Conservation (phyloP, 1,140 invertebrate genomes). For the Stegodyphus dumicola region DNA sequence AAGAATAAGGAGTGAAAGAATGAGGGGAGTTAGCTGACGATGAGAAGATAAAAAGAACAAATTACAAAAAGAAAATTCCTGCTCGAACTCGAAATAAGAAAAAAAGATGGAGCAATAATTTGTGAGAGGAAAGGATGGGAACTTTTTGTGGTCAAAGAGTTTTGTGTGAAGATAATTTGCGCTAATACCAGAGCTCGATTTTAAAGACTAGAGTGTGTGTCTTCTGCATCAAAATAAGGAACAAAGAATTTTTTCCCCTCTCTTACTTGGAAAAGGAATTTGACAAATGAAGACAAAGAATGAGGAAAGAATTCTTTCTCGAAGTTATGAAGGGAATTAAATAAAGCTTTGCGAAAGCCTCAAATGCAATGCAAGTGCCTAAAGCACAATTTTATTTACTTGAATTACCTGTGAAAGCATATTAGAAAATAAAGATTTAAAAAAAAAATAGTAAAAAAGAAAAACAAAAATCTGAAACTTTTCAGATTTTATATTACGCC, state of each 20-base stretch:
- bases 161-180: slow-evolving; percentile 24
- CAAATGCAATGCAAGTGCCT: too few species aligned
- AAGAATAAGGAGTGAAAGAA: neutral
- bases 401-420: too few species aligned
- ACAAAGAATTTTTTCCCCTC: slow-evolving; percentile 25
- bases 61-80: slow-evolving; percentile 10
- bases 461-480: too few species aligned
- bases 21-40: neutral
- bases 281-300: too few species aligned
- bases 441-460: too few species aligned
- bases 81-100: slow-evolving; percentile 48
- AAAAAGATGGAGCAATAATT: slow-evolving; percentile 41
- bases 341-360: too few species aligned
- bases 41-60: slow-evolving; percentile 28
- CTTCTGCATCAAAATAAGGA: slow-evolving; percentile 37
- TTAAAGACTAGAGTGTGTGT: slow-evolving; percentile 22
- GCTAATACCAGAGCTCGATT: slow-evolving; percentile 29
- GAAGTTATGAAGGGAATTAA: too few species aligned
- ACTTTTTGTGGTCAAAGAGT: neutral
- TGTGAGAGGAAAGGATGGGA: slow-evolving; percentile 9
- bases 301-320: too few species aligned
- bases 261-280: too few species aligned
- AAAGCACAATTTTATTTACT: too few species aligned
- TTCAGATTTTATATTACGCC: too few species aligned
- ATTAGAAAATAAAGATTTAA: too few species aligned